Evolutionary conservation across 2,888 invertebrate genomes (phyloP).

Genomic region (Heliconius ethilla): DNA sequence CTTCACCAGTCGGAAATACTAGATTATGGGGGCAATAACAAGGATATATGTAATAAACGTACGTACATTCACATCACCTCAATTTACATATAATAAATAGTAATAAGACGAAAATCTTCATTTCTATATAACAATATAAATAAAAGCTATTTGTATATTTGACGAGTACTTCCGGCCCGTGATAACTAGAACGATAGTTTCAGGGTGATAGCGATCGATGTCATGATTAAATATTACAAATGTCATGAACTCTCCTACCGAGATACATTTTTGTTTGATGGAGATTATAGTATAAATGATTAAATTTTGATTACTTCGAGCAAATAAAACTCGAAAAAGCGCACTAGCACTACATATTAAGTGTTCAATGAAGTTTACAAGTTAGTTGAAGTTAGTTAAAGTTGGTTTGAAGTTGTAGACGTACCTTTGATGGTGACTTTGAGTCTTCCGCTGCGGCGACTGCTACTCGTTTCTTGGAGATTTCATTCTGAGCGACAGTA

Average conservation of each 20-base stretch:
- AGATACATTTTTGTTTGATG: conserved; percentile 9
- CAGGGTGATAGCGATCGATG: conserved; percentile 12
- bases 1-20: conserved; percentile 25
- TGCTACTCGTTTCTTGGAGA: conserved; percentile 69
- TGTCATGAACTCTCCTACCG: neutral
- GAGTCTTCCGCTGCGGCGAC: conserved; percentile 61
- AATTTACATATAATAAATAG: neutral
- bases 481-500: conserved; percentile 66
- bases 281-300: conserved; percentile 19
- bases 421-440: conserved; percentile 69
- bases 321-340: conserved; percentile 64
- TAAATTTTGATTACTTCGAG: conserved; percentile 43
- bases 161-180: conserved; percentile 21
- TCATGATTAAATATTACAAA: conserved; percentile 15
- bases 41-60: neutral
- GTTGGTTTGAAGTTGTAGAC: neutral
- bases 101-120: neutral
- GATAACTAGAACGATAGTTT: neutral
- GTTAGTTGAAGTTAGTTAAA: neutral
- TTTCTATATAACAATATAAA: neutral
- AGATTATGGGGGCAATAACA: conserved; percentile 6
- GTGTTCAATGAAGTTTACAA: conserved; percentile 9
- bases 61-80: neutral
- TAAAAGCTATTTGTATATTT: neutral
- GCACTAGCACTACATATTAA: conserved; percentile 51